Conservation (phyloP, 2,113 vertebrate genomes). For the Bos indicus region DNA sequence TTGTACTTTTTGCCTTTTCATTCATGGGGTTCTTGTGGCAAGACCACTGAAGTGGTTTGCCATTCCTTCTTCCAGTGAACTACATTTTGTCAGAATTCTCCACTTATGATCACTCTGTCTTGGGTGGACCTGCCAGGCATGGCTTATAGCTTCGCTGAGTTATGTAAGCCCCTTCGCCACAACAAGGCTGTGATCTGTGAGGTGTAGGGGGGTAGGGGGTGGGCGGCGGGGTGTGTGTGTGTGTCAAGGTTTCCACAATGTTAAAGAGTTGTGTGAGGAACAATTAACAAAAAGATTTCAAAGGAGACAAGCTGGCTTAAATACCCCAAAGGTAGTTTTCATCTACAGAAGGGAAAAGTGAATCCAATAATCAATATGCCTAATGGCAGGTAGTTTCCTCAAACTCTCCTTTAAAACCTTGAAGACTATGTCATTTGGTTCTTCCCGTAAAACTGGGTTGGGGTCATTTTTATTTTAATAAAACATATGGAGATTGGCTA, state of each 20-base stretch:
- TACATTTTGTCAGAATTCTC: not conserved
- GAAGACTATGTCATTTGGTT: not conserved
- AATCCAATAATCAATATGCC: not conserved
- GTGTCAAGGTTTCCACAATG: not conserved
- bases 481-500: not conserved
- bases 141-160: not conserved
- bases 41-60: not conserved
- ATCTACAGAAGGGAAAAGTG: not conserved
- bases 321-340: not conserved
- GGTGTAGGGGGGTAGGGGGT: accelerated
- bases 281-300: not conserved
- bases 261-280: not conserved
- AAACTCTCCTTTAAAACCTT: not conserved
- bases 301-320: not conserved
- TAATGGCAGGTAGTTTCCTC: not conserved
- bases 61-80: not conserved
- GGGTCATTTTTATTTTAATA: not conserved
- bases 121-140: not conserved
- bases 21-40: not conserved
- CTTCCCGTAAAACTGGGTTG: not conserved
- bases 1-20: not conserved
- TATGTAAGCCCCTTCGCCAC: not conserved
- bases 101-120: not conserved
- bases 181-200: not conserved
- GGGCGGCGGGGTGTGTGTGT: accelerated